Evolutionary conservation across 2,888 invertebrate genomes (phyloP).

Genomic region (Papilio gigon): DNA sequence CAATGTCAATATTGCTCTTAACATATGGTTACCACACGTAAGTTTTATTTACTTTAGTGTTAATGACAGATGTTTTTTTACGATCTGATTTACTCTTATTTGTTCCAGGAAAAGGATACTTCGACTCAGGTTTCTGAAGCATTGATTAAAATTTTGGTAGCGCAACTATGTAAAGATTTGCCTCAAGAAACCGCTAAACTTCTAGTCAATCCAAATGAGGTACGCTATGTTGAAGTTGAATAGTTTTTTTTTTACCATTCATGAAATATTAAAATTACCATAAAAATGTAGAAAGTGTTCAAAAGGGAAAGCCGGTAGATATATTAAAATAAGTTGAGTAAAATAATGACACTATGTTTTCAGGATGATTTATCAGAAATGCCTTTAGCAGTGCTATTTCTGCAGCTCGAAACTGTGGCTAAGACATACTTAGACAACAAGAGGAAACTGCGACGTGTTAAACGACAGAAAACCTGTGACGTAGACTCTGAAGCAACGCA

Average conservation of each 20-base stretch:
- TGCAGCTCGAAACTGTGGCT: slow-evolving; percentile 73
- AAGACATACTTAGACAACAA: slow-evolving; percentile 66
- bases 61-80: too few relatives aligned
- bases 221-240: too few relatives aligned
- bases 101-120: slow-evolving; percentile 76
- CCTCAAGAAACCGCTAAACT: slow-evolving; percentile 72
- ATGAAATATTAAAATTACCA: too few relatives aligned
- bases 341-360: slow-evolving; percentile 42
- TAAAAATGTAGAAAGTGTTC: too few relatives aligned
- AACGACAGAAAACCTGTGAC: slow-evolving; percentile 69
- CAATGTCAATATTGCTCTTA: slow-evolving; percentile 84
- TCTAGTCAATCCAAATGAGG: slow-evolving; percentile 87
- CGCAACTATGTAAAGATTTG: slow-evolving; percentile 82
- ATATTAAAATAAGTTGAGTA: background rate
- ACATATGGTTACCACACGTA: slow-evolving; percentile 89
- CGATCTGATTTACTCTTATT: slow-evolving; percentile 23
- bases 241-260: background rate
- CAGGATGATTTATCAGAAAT: slow-evolving; percentile 77
- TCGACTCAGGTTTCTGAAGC: slow-evolving; percentile 83
- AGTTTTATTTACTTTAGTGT: slow-evolving; percentile 49
- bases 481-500: slow-evolving; percentile 49
- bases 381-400: slow-evolving; percentile 71
- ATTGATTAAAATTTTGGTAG: slow-evolving; percentile 85
- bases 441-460: slow-evolving; percentile 65
- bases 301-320: slow-evolving; percentile 1